A percentile compares a stretch with the other conserved stretches of the same genome.
Conservation (phyloP, 2,113 vertebrate species). For the Crotalus tigris region DNA sequence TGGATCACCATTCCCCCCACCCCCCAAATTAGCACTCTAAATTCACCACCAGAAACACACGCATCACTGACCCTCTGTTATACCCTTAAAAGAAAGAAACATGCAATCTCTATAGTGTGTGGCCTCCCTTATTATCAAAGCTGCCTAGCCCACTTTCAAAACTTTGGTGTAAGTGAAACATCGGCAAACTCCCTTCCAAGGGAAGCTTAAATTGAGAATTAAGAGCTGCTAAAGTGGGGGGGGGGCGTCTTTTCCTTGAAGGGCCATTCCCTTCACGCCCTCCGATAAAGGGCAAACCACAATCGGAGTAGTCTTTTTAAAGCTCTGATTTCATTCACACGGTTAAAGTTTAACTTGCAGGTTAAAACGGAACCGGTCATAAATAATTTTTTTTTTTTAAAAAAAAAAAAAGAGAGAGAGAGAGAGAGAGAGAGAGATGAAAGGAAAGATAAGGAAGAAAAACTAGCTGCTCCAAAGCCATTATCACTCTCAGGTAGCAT, state of each 20-base stretch:
- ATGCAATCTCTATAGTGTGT: conserved; percentile 32
- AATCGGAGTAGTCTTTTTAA: neutral
- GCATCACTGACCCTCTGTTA: conserved; percentile 5
- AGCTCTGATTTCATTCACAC: neutral
- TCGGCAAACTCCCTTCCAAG: neutral
- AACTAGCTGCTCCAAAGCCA: neutral
- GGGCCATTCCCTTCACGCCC: neutral
- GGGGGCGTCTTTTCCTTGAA: neutral
- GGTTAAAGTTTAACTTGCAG: neutral
- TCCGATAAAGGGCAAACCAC: no score
- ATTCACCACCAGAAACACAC: conserved; percentile 43
- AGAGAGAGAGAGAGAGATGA: neutral
- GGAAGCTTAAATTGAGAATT: neutral
- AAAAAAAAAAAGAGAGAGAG: neutral
- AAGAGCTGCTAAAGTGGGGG: no score
- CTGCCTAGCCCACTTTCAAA: neutral
- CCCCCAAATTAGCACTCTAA: conserved; percentile 55
- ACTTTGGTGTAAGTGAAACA: conserved; percentile 15
- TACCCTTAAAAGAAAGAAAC: neutral
- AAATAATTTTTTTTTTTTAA: no score
- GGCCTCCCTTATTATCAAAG: conserved; percentile 34
- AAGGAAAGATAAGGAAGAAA: neutral
- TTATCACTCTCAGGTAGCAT: neutral
- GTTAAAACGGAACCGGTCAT: neutral
- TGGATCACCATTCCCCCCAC: conserved; percentile 41